Base-by-base conservation (phyloP, 2,888 invertebrate genomes). In the Agrenia bidenticulata region DNA sequence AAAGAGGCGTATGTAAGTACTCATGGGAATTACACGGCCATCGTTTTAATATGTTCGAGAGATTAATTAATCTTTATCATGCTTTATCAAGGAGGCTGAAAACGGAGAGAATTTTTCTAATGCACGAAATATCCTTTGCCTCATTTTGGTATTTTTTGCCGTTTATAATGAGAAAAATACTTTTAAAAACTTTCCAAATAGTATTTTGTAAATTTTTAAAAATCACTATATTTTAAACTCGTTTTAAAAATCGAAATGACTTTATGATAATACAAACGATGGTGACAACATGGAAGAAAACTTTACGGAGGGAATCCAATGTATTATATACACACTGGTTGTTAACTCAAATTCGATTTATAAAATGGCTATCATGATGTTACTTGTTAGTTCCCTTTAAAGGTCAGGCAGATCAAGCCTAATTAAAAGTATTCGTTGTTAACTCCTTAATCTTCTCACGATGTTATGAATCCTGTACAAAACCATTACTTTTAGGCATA, bases 331-430 rank as follows among this genome's bases (percentile, higher is more conserved):
- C n/a, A n/a, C n/a, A n/a, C n/a, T n/a, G n/a, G n/a, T n/a, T n/a
- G n/a, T n/a, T n/a, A n/a, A n/a, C 15, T 39, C 9, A 19, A 55
- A 55, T 55, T 23, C 55, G 26, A 55, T 55, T 55, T 27, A 55
- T 45, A 45, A 57, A 17, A 57, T 57, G 57, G 57, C 57, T 57
- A 57, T 57, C 57, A 41, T 13, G 39, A 57, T 51, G 51, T 57
- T 57, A 7, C 57, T 37, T 57, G 37, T 57, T 41, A 39, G 37
- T 41, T 57, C 57, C 51, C 41, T 39, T 39, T 21, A 57, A 41
- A 57, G 57, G 57, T 13, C 21, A 57, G 15, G 24, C 23, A 23
- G 39, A 57, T 17, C 39, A 41, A 57, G n/a, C 15, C 37, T 57
- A 57, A 57, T 57, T 57, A 57, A 57, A 27, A 55, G 7, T 4